Conservation (phyloP, 2,888 invertebrate species). For the Lycia hirtaria region DNA sequence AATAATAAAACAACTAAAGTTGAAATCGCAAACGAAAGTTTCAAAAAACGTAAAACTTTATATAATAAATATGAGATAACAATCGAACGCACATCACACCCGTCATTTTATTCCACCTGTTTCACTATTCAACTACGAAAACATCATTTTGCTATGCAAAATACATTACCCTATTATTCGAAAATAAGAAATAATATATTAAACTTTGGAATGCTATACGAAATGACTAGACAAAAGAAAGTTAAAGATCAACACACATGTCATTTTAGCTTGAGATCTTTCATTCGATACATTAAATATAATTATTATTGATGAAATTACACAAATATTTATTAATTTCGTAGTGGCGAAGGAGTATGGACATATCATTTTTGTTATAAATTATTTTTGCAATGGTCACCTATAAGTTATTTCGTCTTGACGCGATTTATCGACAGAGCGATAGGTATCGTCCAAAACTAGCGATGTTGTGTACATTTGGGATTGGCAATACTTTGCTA, state of each 20-base stretch:
- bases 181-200: slow-evolving; percentile 69
- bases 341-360: slow-evolving; percentile 48
- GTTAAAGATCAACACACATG: slow-evolving; percentile 53
- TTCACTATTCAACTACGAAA: slow-evolving; percentile 68
- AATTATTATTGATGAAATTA: slow-evolving; percentile 49
- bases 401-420: too few species aligned
- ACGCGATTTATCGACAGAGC: too few species aligned
- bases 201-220: slow-evolving; percentile 81
- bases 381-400: slow-evolving; percentile 35
- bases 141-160: slow-evolving; percentile 84
- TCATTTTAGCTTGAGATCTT: slow-evolving; percentile 68
- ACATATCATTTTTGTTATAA: slow-evolving; percentile 49
- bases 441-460: too few species aligned
- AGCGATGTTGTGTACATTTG: too few species aligned
- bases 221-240: slow-evolving; percentile 80
- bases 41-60: slow-evolving; percentile 61
- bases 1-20: slow-evolving; percentile 69
- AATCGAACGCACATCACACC: slow-evolving; percentile 60
- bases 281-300: slow-evolving; percentile 55
- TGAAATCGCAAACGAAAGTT: slow-evolving; percentile 51
- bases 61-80: slow-evolving; percentile 54
- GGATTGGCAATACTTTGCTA: too few species aligned
- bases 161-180: slow-evolving; percentile 73
- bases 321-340: slow-evolving; percentile 46
- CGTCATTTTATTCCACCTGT: slow-evolving; percentile 61